phyloP scores from a whole-genome alignment of 2,888 invertebrate species.

The Cheilosia vernalis region DNA sequence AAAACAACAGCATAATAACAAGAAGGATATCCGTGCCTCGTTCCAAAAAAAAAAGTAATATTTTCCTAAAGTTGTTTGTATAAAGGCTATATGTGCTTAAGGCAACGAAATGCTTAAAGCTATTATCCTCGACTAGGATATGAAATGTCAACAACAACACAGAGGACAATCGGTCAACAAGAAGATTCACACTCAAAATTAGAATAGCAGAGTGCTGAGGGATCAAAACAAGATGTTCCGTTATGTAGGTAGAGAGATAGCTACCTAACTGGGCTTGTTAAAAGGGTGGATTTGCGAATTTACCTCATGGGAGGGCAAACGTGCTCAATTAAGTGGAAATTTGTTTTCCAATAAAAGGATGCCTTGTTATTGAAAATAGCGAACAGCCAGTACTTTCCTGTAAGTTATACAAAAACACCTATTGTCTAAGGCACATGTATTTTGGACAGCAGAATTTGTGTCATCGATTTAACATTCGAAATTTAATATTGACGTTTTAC shows the following conservation, averaged over 20 bases:
- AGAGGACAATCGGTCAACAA: constrained; percentile 60
- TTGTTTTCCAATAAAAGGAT: too few relatives aligned
- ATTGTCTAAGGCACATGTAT: too few relatives aligned
- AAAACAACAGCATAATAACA: constrained; percentile 23
- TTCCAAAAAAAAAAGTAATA: background rate
- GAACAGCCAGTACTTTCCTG: too few relatives aligned
- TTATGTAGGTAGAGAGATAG: background rate
- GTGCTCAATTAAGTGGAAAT: too few relatives aligned
- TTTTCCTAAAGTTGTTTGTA: constrained; percentile 3
- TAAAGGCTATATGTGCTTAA: constrained; percentile 14
- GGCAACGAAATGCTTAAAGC: constrained; percentile 29
- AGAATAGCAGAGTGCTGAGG: constrained; percentile 26
- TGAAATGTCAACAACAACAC: constrained; percentile 38
- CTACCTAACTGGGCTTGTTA: too few relatives aligned
- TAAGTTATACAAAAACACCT: too few relatives aligned
- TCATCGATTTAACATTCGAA: too few relatives aligned
- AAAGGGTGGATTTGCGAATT: too few relatives aligned
- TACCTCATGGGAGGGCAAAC: too few relatives aligned
- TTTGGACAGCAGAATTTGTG: too few relatives aligned
- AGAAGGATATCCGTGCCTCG: constrained; percentile 36
- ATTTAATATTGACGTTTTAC: too few relatives aligned
- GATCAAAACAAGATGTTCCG: constrained; percentile 21
- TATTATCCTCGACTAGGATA: constrained; percentile 57
- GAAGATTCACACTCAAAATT: constrained; percentile 54
- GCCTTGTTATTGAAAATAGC: too few relatives aligned